A percentile compares a stretch with the other conserved stretches of the same genome.
Evolutionary conservation across 2,888 invertebrate genomes (phyloP).

Genomic region (Hyppa rectilinea): DNA sequence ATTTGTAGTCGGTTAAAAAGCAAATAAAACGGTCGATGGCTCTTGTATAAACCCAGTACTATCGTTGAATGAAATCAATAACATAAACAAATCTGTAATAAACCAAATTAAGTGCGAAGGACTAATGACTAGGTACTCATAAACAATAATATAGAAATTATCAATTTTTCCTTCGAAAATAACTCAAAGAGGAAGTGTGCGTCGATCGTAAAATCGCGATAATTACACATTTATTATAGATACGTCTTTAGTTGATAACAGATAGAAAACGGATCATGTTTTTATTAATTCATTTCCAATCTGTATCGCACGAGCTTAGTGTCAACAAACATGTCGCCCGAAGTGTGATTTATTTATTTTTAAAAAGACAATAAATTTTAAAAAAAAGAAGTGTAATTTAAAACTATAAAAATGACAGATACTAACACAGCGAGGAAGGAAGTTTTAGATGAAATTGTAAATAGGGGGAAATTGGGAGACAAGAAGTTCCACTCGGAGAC

Average conservation of each 20-base stretch:
- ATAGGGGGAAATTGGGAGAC: slow-evolving; percentile 80
- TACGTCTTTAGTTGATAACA: slow-evolving; percentile 77
- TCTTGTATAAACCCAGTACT: not conserved
- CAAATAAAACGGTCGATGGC: not conserved
- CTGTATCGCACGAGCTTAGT: slow-evolving; percentile 76
- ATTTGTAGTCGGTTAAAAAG: not conserved
- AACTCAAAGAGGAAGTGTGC: slow-evolving; percentile 59
- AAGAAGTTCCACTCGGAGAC: slow-evolving; percentile 87
- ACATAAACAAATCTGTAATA: slow-evolving; percentile 33
- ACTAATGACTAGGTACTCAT: slow-evolving; percentile 13
- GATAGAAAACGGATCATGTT: slow-evolving; percentile 75
- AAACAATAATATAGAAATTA: slow-evolving; percentile 41
- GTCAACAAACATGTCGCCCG: slow-evolving; percentile 64
- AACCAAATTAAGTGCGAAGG: slow-evolving; percentile 21
- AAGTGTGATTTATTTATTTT: slow-evolving; percentile 41
- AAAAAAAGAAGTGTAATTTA: slow-evolving; percentile 13
- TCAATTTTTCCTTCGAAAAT: slow-evolving; percentile 23
- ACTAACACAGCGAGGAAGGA: slow-evolving; percentile 71
- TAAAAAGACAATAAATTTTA: not conserved
- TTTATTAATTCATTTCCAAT: slow-evolving; percentile 85
- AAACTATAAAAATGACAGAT: slow-evolving; percentile 74
- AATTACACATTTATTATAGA: slow-evolving; percentile 77
- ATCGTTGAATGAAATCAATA: slow-evolving; percentile 25
- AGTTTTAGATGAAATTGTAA: slow-evolving; percentile 79
- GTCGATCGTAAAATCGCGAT: slow-evolving; percentile 64